Base-by-base conservation (phyloP, 2,113 vertebrate species). In the Anseranas semipalmata region DNA sequence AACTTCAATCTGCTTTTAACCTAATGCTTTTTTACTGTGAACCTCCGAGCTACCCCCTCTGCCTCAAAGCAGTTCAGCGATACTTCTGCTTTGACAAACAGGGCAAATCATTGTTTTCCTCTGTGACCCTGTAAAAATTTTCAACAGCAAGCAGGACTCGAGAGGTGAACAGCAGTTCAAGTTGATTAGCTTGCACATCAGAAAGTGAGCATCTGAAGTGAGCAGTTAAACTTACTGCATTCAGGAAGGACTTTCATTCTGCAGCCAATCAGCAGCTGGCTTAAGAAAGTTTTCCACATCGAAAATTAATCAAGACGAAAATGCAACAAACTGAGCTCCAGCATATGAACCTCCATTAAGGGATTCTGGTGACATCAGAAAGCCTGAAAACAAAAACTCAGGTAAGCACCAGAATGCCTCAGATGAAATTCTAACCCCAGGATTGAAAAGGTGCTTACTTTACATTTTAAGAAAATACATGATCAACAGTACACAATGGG, bases 261-360 rank as follows among this genome's bases (percentile, higher is more conserved):
- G 90, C 76, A 95, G 77, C 28, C 45, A 75, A 65, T 80, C 79
- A 95, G 58, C 80, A 84, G 25, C 35, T 59, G 79, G 50, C 82
- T 67, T 89, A 76, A 72, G 60, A 86, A 67, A 41, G 11, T 68
- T 83, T 85, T 89, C 82, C 73, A 96, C 92, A 93, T 9, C 8
- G 56, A 95, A 95, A 96, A 96, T 85, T 93, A 88, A 95, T 95
- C 87, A 93, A 66, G 79, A 55, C 78, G 81, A 86, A 96, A 93
- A 66, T 0, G 20, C 55, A 93, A 52, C 2, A 11, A 94, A 53
- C 77, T 93, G 87, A 92, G 58, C 83, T 91, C 15, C 53, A 91
- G 48, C 67, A 74, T 35, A 46, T 52, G 52, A 96, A 86, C 46
- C 39, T 72, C 48, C 75, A 67, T 58, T 80, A 88, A 66, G 30